A percentile compares a stretch with the other conserved stretches of the same genome.
phyloP scores from a whole-genome alignment of 2,888 invertebrate genomes.

The Acanthopleura granulata region DNA sequence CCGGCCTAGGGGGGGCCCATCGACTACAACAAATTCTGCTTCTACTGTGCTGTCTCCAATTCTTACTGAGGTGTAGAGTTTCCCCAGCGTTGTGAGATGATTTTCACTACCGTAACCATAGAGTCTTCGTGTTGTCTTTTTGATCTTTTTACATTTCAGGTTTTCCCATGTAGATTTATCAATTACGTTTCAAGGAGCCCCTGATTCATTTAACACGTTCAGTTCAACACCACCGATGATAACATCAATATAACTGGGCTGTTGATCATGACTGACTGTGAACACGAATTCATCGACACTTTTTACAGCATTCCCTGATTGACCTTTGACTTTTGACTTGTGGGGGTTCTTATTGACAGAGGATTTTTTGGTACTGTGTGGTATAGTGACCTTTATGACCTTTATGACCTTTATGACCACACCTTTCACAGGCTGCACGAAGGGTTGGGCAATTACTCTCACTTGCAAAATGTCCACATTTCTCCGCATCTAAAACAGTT shows the following conservation, averaged over 20 bases:
- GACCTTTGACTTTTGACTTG: neutral
- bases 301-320: neutral
- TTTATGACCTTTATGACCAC: neutral
- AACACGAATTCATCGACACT: slow-evolving; percentile 19
- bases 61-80: neutral
- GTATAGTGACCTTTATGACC: neutral
- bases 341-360: neutral
- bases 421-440: neutral
- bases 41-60: neutral
- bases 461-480: slow-evolving; percentile 3
- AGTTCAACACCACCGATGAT: neutral
- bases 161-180: slow-evolving; percentile 21
- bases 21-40: slow-evolving; percentile 8
- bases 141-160: slow-evolving; percentile 18
- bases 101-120: slow-evolving; percentile 14
- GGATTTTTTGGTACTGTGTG: neutral
- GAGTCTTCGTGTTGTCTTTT: neutral
- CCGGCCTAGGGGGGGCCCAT: neutral
- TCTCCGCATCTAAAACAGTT: slow-evolving; percentile 18
- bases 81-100: neutral
- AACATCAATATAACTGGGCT: neutral
- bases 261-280: neutral
- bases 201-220: slow-evolving; percentile 19
- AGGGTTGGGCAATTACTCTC: neutral
- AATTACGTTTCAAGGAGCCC: slow-evolving; percentile 21